Base-by-base conservation (phyloP, 2,113 vertebrate genomes). In the Ivindomyrus marchei region DNA sequence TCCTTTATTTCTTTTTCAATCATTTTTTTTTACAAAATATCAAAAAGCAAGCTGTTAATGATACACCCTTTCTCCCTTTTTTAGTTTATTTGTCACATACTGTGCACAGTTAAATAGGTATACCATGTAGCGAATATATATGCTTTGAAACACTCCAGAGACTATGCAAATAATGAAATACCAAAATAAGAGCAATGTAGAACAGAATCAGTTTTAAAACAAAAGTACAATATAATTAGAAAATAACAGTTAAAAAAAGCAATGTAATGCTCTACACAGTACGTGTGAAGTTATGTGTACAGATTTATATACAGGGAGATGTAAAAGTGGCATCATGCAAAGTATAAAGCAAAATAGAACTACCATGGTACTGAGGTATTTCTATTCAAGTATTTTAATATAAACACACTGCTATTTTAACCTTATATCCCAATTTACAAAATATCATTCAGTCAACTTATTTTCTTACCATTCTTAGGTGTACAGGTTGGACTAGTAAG, bases 401-500 rank as follows among this genome's bases (percentile, higher is more conserved):
- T 2, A 83, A 39, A 85, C 36, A 42, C 45, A 85, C 46, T 85
- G 6, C 36, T 80, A 80, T 80, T 80, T 80, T 24, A 47, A 85
- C 83, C 47, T 11, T 47, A 47, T 46, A 42, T 47, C 39, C 46
- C 6, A 85, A 85, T 46, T 45, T 3, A 42, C 36, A 46, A 85
- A 21, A 85, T 85, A 27, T 85, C 5, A 46, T 53, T 13, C 10
- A 36, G 27, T 87, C 27, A 36, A 53, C n/a, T 36, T 87, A 17
- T 52, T 19, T 36, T 94, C 98, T 99, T 97, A 98, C 98, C 98
- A 96, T 97, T 97, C 95, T 97, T 97, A 95, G 97, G 98, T 93
- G 97, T 98, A 95, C 97, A 97, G 94, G 96, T 97, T 89, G 97
- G 97, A 95, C 97, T 98, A 97, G 96, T 95, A 96, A 98, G 95